Evolutionary conservation across 2,888 invertebrate species (phyloP), one percentile per base, ranked within the genome.

Genomic region (Ceraclea dissimilis): DNA sequence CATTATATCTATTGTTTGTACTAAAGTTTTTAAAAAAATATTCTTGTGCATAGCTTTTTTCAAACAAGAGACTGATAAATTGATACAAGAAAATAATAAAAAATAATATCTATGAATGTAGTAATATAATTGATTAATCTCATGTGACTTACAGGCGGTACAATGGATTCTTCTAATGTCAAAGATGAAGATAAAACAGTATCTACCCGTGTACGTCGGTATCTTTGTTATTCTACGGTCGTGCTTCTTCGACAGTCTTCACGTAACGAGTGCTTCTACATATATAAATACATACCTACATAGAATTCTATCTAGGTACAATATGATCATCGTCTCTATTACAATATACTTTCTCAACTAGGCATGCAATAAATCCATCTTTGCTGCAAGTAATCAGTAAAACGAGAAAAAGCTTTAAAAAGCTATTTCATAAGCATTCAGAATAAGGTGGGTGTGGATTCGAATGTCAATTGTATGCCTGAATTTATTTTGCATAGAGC

Each of bases 81-180:
- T n/a, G n/a, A n/a, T n/a, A n/a, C n/a, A n/a, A n/a, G n/a, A n/a
- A n/a, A n/a, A n/a, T n/a, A n/a, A n/a, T n/a, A n/a, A n/a, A n/a
- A n/a, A 26, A 26, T 10, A 26, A 26, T 26, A 26, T 26, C 4
- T 26, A 26, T 26, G 26, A 39, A 13, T 39, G 13, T 13, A 39
- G 39, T n/a, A 20, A 21, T 26, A 55, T 55, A 54, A 60, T 60
- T 60, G 60, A 60, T 60, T 54, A 55, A 53, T 50, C 48, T 58
- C 44, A 31, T 60, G 54, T 58, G 57, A 53, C 58, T 58, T 55
- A 52, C 56, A 53, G 56, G 53, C 54, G 57, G 54, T 16, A 39
- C 39, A 39, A 39, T 39, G 16, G 39, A 26, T 26, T 26, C 26
- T 26, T 26, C 4, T 26, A 26, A 26, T 26, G 26, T 26, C 26